These are phyloP conservation scores for Halictus ligatus DNA, from an alignment of 2,888 invertebrate genomes.

Conservation along the genomic window DNA sequence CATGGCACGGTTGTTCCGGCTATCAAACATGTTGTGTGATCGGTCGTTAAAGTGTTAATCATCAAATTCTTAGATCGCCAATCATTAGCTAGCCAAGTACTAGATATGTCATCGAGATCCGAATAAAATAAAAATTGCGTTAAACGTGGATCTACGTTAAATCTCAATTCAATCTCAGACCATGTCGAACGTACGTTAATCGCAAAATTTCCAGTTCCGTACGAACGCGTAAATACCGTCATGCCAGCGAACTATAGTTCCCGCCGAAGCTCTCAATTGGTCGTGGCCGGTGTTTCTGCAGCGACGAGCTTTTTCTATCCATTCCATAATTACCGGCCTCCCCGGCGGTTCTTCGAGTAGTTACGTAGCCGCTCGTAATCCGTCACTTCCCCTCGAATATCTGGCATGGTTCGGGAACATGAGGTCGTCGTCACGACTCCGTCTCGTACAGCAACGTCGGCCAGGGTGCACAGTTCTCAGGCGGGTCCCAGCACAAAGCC, in stretches of 20 bases:
- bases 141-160: not conserved
- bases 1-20: no score
- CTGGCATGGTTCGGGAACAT: not conserved
- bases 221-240: not conserved
- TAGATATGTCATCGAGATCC: not conserved
- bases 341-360: slow-evolving; percentile 2
- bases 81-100: not conserved
- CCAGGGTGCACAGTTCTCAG: not conserved
- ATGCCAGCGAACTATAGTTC: not conserved
- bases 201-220: not conserved
- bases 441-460: not conserved
- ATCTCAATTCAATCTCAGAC: not conserved
- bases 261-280: not conserved
- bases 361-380: slow-evolving; percentile 31
- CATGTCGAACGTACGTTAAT: not conserved
- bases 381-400: slow-evolving; percentile 19
- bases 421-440: slow-evolving; percentile 16
- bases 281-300: not conserved
- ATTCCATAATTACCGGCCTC: slow-evolving; percentile 28
- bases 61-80: no score
- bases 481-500: slow-evolving; percentile 25
- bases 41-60: no score
- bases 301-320: slow-evolving; percentile 9
- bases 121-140: not conserved
- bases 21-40: no score